Conservation (phyloP, 30 jellyfish, hydroid and myxozoan species). For the Mastigias papua region DNA sequence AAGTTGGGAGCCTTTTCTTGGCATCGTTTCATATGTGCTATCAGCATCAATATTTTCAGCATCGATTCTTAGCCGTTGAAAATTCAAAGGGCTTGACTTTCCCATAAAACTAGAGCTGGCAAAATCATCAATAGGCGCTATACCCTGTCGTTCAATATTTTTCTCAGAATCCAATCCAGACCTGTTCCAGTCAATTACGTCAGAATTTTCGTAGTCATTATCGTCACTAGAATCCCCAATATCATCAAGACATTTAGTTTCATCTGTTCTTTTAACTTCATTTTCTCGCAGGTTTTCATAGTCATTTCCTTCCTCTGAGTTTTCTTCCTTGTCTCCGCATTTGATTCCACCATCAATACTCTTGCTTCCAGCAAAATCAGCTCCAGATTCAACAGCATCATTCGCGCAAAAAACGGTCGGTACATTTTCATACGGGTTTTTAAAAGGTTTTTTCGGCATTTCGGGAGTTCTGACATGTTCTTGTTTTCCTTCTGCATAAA, state of each 20-base stretch:
- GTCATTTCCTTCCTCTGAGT: neutral
- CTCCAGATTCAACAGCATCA: neutral
- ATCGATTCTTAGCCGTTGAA: conserved; percentile 48
- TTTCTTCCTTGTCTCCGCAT: neutral
- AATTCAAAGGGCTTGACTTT: conserved; percentile 28
- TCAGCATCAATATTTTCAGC: conserved; percentile 31
- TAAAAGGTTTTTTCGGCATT: neutral
- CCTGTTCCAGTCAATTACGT: neutral
- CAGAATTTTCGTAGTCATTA: conserved; percentile 23
- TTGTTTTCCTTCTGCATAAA: neutral
- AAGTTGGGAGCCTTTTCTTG: conserved; percentile 8
- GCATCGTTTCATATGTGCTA: conserved; percentile 18
- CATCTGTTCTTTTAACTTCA: neutral
- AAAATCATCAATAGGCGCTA: neutral
- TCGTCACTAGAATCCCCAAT: neutral
- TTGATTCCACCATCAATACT: neutral
- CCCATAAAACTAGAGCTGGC: neutral
- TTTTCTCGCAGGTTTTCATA: conserved; percentile 9
- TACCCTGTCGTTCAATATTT: neutral
- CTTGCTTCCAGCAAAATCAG: neutral
- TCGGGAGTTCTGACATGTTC: neutral
- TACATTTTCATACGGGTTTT: conserved; percentile 46
- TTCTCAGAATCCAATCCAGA: neutral
- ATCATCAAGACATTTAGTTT: neutral
- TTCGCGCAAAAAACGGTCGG: conserved; percentile 32